Evolutionary conservation across 2,797 vertebrate species (phyloP).

Genomic region (Pipistrellus kuhlii): DNA sequence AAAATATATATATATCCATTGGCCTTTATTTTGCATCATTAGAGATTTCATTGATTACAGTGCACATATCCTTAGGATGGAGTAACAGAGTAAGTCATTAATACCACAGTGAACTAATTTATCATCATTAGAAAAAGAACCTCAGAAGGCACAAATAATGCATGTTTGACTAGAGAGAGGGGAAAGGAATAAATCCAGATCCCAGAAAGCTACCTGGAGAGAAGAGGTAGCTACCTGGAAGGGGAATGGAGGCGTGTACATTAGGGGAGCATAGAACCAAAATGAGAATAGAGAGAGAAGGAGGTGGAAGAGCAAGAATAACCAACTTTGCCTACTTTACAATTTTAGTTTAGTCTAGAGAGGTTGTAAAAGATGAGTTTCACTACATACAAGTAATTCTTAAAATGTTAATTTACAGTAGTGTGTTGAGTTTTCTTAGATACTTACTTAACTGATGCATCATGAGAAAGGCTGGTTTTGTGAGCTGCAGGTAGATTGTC

Average conservation of each 20-base stretch:
- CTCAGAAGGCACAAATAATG: not conserved
- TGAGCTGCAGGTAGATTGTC: not conserved
- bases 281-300: slow-evolving; percentile 8
- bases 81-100: too few relatives aligned
- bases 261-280: not conserved
- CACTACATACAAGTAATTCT: not conserved
- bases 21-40: too few relatives aligned
- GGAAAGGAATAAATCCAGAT: not conserved
- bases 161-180: not conserved
- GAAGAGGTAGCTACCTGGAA: not conserved
- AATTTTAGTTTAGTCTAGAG: slow-evolving; percentile 28
- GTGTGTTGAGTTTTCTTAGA: slow-evolving; percentile 27
- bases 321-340: not conserved
- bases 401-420: slow-evolving; percentile 8
- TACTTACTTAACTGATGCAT: slow-evolving; percentile 48
- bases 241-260: not conserved
- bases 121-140: too few relatives aligned
- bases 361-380: slow-evolving; percentile 22
- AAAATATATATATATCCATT: too few relatives aligned
- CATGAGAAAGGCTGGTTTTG: not conserved
- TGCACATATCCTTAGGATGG: too few relatives aligned
- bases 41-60: too few relatives aligned
- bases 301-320: not conserved
- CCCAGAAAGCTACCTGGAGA: not conserved
- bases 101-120: too few relatives aligned